Base-by-base conservation (phyloP, 1,140 invertebrate genomes). In the Hormaphis cornu region DNA sequence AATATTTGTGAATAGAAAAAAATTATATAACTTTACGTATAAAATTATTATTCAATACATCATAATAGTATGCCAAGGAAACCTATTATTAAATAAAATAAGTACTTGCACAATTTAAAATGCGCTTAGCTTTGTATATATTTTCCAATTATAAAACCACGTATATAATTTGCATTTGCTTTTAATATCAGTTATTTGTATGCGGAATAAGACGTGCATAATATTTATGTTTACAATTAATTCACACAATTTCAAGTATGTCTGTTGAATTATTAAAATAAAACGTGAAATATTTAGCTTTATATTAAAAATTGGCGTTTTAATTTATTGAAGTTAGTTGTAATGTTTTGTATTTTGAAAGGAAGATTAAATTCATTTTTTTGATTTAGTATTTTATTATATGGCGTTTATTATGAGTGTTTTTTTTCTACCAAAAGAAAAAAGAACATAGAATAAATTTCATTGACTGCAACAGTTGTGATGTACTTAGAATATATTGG, bases 161-260 rank as follows among this genome's bases (percentile, higher is more conserved):
- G 9, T 56, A 37, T 58, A 40, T n/a, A n/a, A n/a, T n/a, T n/a
- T n/a, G n/a, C 14, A 24, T 24, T 6, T 3, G 16, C 35, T 35
- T 9, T 28, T 56, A 37, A 58, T 58, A 14, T n/a, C 14, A 58
- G 54, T 58, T 40, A 58, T 58, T 56, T 37, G 37, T 40, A 58
- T 37, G 12, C 54, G 14, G 28, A 58, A 58, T 58, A 40, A 37
- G 20, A 58, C 33, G 10, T 14, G 54, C 33, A 58, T 56, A 56
- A 22, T 37, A 56, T 56, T 37, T 35, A 24, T 12, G 30, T 37
- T 56, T 22, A 16, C 14, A 56, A 56, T 56, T 56, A 56, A 56
- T 56, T 56, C n/a, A 37, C 14, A 56, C 5, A 56, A 54, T 30
- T 20, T n/a, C n/a, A 30, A 33, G 33, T 56, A 37, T 18, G 37